These are phyloP conservation scores for Mesoligia furuncula DNA, from an alignment of 2,888 invertebrate genomes.

Conservation along the genomic window DNA sequence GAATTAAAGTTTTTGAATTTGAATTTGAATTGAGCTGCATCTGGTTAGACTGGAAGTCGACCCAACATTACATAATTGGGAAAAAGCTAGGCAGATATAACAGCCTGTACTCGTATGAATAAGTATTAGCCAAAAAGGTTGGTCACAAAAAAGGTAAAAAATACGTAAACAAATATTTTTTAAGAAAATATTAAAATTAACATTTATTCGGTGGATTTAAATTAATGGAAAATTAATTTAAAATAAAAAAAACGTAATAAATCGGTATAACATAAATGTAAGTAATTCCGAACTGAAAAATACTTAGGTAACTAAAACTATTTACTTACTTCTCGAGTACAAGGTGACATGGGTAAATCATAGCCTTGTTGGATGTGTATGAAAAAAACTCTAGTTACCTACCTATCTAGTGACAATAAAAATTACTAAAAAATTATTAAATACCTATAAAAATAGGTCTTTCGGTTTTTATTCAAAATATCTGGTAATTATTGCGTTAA, in stretches of 20 bases:
- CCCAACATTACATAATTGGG: no score
- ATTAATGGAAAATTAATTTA: constrained; percentile 9
- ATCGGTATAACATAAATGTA: no score
- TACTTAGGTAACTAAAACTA: no score
- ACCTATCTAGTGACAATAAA: background rate
- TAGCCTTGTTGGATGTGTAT: no score
- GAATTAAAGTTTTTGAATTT: no score
- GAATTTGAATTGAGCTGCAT: no score
- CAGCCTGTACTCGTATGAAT: no score
- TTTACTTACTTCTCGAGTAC: no score
- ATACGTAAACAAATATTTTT: background rate
- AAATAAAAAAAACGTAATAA: constrained; percentile 4
- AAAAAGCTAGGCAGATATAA: no score
- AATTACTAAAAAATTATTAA: background rate
- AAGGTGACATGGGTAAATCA: no score
- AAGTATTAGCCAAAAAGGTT: background rate
- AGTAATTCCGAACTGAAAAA: no score
- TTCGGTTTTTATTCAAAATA: background rate
- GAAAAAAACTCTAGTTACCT: background rate
- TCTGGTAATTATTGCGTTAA: background rate
- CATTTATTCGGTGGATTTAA: constrained; percentile 21
- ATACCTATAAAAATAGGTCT: background rate
- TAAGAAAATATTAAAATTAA: background rate
- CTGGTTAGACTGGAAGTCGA: no score
- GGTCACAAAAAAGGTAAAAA: background rate